These are phyloP conservation scores for Clarias magur DNA, from an alignment of 2,113 vertebrate species.

Conservation along the genomic window DNA sequence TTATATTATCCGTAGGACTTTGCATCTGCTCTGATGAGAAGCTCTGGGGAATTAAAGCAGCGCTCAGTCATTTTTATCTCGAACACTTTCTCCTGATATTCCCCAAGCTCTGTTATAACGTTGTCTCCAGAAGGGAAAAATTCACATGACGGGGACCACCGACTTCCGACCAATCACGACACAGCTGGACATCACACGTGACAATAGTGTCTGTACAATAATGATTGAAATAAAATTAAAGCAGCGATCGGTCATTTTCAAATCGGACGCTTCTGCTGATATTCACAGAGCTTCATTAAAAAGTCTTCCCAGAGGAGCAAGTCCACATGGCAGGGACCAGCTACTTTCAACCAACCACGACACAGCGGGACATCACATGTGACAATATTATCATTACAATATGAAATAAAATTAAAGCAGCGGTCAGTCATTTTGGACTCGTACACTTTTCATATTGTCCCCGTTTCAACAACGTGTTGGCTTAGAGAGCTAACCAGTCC, in stretches of 20 bases:
- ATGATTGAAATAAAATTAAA: background rate
- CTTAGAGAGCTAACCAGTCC: background rate
- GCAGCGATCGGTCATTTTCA: background rate
- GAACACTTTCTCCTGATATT: too few species aligned
- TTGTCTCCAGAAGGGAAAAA: background rate
- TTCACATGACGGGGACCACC: too few species aligned
- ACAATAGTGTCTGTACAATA: background rate
- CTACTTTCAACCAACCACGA: background rate
- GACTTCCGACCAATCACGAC: background rate
- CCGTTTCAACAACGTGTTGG: background rate
- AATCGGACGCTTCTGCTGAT: background rate
- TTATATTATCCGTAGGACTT: background rate
- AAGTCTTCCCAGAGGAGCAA: too few species aligned
- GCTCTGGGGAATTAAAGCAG: background rate
- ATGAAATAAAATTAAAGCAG: background rate
- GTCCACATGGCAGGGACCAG: too few species aligned
- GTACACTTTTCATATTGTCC: background rate
- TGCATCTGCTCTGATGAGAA: background rate
- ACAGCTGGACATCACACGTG: background rate
- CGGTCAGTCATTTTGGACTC: background rate
- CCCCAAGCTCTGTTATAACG: background rate
- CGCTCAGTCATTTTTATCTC: background rate
- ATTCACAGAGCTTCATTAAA: too few species aligned
- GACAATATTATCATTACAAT: background rate
- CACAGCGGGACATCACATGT: background rate